These are phyloP conservation scores for Adelphocoris suturalis DNA, from an alignment of 2,888 invertebrate genomes.

Conservation along the genomic window DNA sequence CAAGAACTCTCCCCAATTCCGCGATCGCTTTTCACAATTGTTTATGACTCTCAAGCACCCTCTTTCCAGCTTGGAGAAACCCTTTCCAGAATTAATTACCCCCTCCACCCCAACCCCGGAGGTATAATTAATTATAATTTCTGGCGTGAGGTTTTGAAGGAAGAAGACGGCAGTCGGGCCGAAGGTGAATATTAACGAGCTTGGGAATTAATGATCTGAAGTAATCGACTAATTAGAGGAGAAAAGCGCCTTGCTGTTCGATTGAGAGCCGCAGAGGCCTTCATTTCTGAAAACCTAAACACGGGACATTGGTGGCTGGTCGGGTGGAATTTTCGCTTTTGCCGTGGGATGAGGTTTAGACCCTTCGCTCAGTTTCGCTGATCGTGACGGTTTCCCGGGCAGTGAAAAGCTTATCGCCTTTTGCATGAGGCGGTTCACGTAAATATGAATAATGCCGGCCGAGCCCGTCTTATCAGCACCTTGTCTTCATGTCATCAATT, in stretches of 20 bases:
- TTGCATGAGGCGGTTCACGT: neutral
- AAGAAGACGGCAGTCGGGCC: slow-evolving; percentile 44
- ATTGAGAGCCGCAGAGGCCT: neutral
- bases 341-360: neutral
- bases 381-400: neutral
- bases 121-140: slow-evolving; percentile 55
- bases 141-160: slow-evolving; percentile 46
- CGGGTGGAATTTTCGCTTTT: neutral
- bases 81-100: slow-evolving; percentile 5
- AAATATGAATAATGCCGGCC: neutral
- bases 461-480: neutral
- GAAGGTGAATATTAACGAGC: slow-evolving; percentile 67
- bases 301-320: neutral
- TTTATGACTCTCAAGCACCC: slow-evolving; percentile 38
- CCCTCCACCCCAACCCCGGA: neutral
- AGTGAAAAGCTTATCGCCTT: slow-evolving; percentile 16
- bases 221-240: slow-evolving; percentile 61
- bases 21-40: slow-evolving; percentile 31
- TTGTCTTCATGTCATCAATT: no score
- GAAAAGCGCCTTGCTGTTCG: slow-evolving; percentile 42
- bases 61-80: slow-evolving; percentile 2
- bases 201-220: slow-evolving; percentile 61
- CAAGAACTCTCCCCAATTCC: neutral
- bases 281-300: slow-evolving; percentile 17
- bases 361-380: neutral